Evolutionary conservation across 2,888 invertebrate species (phyloP).

Genomic region (Odontomyia ornata): DNA sequence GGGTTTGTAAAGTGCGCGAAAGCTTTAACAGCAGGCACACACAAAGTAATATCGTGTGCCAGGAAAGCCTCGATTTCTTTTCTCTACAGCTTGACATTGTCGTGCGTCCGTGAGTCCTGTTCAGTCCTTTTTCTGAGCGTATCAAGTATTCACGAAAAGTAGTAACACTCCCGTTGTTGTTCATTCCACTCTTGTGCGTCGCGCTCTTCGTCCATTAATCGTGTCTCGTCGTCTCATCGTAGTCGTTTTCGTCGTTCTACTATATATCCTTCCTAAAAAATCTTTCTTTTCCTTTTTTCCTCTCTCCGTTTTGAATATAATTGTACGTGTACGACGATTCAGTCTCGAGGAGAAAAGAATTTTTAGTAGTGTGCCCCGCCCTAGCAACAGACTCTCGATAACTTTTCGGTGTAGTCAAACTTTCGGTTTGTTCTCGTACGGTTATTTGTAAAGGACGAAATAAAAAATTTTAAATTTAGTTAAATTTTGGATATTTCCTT

Average conservation of each 20-base stretch:
- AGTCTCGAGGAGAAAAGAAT: slow-evolving; percentile 16
- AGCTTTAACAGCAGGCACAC: slow-evolving; percentile 2
- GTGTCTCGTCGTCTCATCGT: not conserved
- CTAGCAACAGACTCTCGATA: slow-evolving; percentile 36
- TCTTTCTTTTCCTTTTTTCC: slow-evolving; percentile 32
- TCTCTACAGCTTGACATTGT: slow-evolving; percentile 17
- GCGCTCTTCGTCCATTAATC: slow-evolving; percentile 1
- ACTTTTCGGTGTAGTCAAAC: not conserved
- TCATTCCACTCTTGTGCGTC: not conserved
- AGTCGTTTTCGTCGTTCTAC: not conserved
- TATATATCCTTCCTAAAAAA: not conserved
- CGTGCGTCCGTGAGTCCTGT: slow-evolving; percentile 33
- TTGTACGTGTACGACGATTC: slow-evolving; percentile 1
- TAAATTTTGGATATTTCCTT: not conserved
- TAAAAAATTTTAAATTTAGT: not conserved
- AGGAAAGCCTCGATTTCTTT: slow-evolving; percentile 17
- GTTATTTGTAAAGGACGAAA: not conserved
- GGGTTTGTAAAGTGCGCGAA: slow-evolving; percentile 23
- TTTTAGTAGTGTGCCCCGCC: slow-evolving; percentile 47
- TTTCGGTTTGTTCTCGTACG: slow-evolving; percentile 6
- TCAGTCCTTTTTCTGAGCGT: slow-evolving; percentile 48
- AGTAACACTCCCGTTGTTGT: slow-evolving; percentile 10
- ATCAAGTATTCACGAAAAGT: slow-evolving; percentile 45
- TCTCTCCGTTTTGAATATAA: slow-evolving; percentile 3
- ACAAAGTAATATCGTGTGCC: not conserved